phyloP scores from a whole-genome alignment of 2,797 vertebrate species.

The Botia almorhae region DNA sequence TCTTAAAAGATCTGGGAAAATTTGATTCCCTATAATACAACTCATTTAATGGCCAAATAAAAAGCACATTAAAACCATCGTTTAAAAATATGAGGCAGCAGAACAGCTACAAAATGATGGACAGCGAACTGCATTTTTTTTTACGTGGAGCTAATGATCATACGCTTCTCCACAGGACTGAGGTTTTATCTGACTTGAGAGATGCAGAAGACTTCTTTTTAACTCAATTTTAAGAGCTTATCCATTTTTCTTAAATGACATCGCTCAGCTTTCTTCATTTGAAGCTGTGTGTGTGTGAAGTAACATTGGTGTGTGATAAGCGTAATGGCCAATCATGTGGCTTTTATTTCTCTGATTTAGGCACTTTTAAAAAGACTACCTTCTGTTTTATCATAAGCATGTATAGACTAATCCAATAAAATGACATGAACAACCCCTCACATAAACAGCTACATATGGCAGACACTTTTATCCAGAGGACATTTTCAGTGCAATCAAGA shows the following conservation, averaged over 20 bases:
- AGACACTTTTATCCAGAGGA: background rate
- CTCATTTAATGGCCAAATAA: background rate
- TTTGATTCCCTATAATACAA: background rate
- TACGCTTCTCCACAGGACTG: background rate
- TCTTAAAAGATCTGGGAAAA: background rate
- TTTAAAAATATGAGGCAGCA: background rate
- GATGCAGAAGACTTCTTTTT: conserved; percentile 11
- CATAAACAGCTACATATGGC: background rate
- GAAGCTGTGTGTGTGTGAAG: conserved; percentile 9
- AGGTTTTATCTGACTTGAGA: conserved; percentile 14
- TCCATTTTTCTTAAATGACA: conserved; percentile 12
- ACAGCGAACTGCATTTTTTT: background rate
- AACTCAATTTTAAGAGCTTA: conserved; percentile 28
- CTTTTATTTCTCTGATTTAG: conserved; percentile 20
- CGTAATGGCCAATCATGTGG: background rate
- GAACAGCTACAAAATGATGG: background rate
- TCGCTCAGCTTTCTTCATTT: conserved; percentile 16
- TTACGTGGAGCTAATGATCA: conserved; percentile 17
- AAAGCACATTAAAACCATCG: background rate
- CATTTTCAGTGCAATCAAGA: background rate
- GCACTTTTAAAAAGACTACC: conserved; percentile 4
- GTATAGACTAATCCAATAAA: background rate
- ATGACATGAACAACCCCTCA: background rate
- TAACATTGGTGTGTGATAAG: conserved; percentile 15
- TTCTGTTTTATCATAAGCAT: conserved; percentile 1